Percentiles rank a stretch among this genome's conserved stretches.
phyloP scores from a whole-genome alignment of 2,888 invertebrate species.

The Cryptosula pallasiana region DNA sequence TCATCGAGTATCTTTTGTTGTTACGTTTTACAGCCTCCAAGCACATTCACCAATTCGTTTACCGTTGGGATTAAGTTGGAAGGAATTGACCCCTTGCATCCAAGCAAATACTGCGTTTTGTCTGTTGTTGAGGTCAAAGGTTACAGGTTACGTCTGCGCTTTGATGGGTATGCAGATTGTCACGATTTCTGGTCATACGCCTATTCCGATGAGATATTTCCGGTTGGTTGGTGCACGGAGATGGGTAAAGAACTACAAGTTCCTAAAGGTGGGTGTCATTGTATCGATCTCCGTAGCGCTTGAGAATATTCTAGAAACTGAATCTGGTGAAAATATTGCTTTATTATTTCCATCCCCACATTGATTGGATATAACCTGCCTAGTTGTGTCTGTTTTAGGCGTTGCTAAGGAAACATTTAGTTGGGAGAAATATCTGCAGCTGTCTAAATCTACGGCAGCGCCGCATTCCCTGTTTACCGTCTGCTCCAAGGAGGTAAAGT shows the following conservation, averaged over 20 bases:
- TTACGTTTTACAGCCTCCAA: constrained; percentile 61
- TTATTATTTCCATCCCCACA: too few relatives aligned
- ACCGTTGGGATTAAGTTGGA: constrained; percentile 80
- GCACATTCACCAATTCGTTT: constrained; percentile 67
- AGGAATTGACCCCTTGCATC: constrained; percentile 87
- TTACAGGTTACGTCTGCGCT: constrained; percentile 77
- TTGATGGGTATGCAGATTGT: constrained; percentile 81
- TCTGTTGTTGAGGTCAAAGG: constrained; percentile 72
- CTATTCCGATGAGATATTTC: constrained; percentile 85
- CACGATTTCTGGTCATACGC: constrained; percentile 92
- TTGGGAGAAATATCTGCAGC: constrained; percentile 77
- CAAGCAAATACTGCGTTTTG: constrained; percentile 80
- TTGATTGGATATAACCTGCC: too few relatives aligned
- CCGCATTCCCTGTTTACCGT: constrained; percentile 66
- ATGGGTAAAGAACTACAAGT: constrained; percentile 73
- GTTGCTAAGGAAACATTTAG: constrained; percentile 60
- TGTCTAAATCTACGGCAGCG: constrained; percentile 69
- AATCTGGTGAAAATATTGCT: too few relatives aligned
- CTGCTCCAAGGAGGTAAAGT: neutral
- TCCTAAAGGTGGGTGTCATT: constrained; percentile 65
- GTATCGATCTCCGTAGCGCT: too few relatives aligned
- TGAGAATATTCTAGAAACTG: too few relatives aligned
- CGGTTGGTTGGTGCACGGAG: constrained; percentile 87
- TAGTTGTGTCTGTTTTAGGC: constrained; percentile 34
- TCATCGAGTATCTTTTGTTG: too few relatives aligned